Evolutionary conservation across 2,113 vertebrate species (phyloP), one percentile per base, ranked within the genome.

Genomic region (Halcyon malimbica): DNA sequence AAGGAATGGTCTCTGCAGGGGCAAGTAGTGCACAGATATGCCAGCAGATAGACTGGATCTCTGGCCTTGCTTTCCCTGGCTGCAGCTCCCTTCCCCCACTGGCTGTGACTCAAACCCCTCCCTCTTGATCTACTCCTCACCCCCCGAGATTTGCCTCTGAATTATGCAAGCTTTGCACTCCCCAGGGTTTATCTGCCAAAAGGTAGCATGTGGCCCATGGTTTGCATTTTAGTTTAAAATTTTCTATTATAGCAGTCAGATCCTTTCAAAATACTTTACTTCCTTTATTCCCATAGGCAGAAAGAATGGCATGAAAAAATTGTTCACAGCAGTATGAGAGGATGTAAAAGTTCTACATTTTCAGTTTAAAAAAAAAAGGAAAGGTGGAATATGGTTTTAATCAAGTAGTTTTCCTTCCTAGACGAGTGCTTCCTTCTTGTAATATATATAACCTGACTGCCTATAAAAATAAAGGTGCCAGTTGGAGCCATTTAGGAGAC

Each of bases 361-460:
- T 94, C 91, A 89, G 91, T 85, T 63, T 6, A 35, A 60, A 82
- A 94, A 88, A 85, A 83, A 87, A 88, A 81, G 70, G 13, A 57
- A 94, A 93, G 41, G 91, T 94, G 87, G 95, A 96, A 96, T 96
- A 95, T 97, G 96, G 96, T 96, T 97, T 96, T 96, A 96, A 97
- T 97, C 96, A 96, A 95, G 91, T 63, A 95, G 92, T 92, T 96
- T 97, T 97, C 94, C 96, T 96, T 96, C 91, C 91, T 95, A 96
- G 94, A 97, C 77, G 92, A 96, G 94, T 94, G 94, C 87, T 97
- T 97, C 96, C 94, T 93, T 95, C 87, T 94, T 77, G 92, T 89
- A 97, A 96, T 97, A 97, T 94, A 97, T 97, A 94, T 97, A 96
- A 96, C 96, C 81, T 96, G 95, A 95, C 96, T 96, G 96, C 91